phyloP scores from a whole-genome alignment of 2,113 vertebrate species.

The Neogale vison region DNA sequence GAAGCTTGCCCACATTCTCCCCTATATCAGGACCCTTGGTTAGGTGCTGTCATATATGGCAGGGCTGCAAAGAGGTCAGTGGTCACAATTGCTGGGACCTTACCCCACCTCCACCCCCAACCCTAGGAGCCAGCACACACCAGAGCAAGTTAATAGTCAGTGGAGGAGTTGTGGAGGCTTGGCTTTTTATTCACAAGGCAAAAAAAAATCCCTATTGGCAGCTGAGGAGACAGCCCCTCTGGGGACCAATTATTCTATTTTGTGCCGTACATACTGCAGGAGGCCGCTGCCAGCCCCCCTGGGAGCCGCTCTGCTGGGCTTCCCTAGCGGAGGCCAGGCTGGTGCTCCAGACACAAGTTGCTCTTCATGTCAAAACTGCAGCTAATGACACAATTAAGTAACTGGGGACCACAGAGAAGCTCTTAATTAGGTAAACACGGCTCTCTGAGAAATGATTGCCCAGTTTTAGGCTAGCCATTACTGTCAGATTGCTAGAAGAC shows the following conservation, averaged over 20 bases:
- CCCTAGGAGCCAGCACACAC: background rate
- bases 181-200: slow-evolving; percentile 71
- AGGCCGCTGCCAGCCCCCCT: slow-evolving; percentile 67
- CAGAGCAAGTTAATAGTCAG: slow-evolving; percentile 52
- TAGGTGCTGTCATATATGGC: background rate
- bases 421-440: slow-evolving; percentile 89
- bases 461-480: slow-evolving; percentile 48
- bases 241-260: slow-evolving; percentile 92
- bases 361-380: slow-evolving; percentile 85
- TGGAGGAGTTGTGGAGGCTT: slow-evolving; percentile 72
- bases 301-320: slow-evolving; percentile 77
- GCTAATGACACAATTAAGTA: slow-evolving; percentile 87
- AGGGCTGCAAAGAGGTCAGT: background rate
- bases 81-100: background rate
- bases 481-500: slow-evolving; percentile 78
- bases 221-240: slow-evolving; percentile 79
- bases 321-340: slow-evolving; percentile 55
- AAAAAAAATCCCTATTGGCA: slow-evolving; percentile 82
- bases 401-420: slow-evolving; percentile 82
- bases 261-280: slow-evolving; percentile 70
- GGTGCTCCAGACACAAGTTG: slow-evolving; percentile 77
- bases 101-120: background rate
- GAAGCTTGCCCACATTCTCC: background rate
- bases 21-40: background rate
- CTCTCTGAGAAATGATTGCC: slow-evolving; percentile 69